These are phyloP conservation scores for Struthidea cinerea DNA, from an alignment of 2,113 vertebrate genomes.

Conservation along the genomic window DNA sequence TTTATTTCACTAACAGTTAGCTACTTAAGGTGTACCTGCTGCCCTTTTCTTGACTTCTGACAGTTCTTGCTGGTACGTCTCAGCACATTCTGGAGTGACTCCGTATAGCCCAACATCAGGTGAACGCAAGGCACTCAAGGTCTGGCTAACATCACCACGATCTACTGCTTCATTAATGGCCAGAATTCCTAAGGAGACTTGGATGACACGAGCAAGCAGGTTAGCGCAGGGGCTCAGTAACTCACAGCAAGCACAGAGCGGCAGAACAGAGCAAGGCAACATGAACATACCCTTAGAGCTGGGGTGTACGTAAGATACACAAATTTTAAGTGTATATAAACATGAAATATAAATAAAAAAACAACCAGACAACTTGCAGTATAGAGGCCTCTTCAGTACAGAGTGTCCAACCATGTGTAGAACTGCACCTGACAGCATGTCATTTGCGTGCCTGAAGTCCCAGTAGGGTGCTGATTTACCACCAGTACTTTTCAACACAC, in stretches of 20 bases:
- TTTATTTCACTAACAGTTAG: neutral
- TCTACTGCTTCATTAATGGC: conserved; percentile 90
- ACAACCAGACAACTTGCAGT: neutral
- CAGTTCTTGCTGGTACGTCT: conserved; percentile 86
- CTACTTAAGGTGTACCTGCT: conserved; percentile 71
- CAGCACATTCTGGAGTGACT: conserved; percentile 87
- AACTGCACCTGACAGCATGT: neutral
- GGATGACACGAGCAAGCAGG: neutral
- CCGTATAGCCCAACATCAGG: conserved; percentile 87
- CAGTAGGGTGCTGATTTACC: neutral
- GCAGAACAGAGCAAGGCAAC: neutral
- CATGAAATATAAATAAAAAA: neutral
- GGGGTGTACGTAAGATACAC: fast-evolving
- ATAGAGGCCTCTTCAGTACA: neutral
- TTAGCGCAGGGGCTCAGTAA: neutral
- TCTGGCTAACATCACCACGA: conserved; percentile 75
- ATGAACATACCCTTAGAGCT: neutral
- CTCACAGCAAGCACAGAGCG: neutral
- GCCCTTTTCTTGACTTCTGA: conserved; percentile 77
- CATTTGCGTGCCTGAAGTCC: neutral
- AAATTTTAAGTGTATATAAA: neutral
- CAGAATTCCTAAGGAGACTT: conserved; percentile 90
- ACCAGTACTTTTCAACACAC: neutral
- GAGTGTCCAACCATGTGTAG: neutral
- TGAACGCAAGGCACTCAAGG: conserved; percentile 79